Evolutionary conservation across 2,888 invertebrate species (phyloP).

Genomic region (Caenorhabditis afra): DNA sequence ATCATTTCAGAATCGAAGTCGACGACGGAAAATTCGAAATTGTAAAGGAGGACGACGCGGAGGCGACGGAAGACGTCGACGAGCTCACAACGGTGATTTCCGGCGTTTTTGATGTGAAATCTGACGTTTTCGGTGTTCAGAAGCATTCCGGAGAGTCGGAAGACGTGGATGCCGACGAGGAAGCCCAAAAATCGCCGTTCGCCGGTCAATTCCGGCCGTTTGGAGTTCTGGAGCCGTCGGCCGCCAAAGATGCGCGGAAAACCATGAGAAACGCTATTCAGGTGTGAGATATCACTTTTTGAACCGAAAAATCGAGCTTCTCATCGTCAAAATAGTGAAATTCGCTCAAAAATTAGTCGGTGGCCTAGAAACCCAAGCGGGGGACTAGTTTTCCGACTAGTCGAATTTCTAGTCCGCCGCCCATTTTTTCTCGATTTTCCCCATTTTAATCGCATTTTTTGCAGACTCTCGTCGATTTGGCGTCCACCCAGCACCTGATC

Average conservation of each 20-base stretch:
- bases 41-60: conserved; percentile 17
- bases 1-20: conserved; percentile 25
- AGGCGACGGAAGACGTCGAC: conserved; percentile 18
- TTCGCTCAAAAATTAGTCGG: background rate
- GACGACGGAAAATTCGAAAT: conserved; percentile 18
- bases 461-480: conserved; percentile 36
- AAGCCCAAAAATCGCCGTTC: conserved; percentile 24
- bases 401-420: background rate
- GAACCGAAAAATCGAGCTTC: too few species aligned
- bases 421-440: background rate
- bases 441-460: background rate
- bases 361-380: too few species aligned
- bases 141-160: conserved; percentile 35
- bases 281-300: conserved; percentile 16
- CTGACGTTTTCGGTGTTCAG: background rate
- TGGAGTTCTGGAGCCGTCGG: conserved; percentile 60
- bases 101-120: background rate
- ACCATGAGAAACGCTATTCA: conserved; percentile 40
- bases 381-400: too few species aligned
- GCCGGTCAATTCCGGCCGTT: conserved; percentile 60
- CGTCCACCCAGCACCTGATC: conserved; percentile 32
- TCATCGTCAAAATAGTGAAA: background rate
- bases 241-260: conserved; percentile 60
- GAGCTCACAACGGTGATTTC: conserved; percentile 2
- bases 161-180: conserved; percentile 39